Conservation (phyloP, 2,113 vertebrate genomes). For the Camelus dromedarius region DNA sequence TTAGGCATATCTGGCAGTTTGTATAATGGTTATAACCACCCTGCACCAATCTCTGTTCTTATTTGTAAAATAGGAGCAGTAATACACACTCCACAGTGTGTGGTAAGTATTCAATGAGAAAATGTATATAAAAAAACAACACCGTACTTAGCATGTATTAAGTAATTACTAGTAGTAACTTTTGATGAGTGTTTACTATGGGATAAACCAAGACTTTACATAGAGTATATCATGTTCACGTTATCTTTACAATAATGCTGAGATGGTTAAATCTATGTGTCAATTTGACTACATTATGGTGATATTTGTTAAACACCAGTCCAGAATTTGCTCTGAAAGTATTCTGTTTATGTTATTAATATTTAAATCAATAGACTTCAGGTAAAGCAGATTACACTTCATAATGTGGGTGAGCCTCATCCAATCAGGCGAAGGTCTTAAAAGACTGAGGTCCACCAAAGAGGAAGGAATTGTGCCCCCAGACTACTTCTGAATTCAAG, state of each 20-base stretch:
- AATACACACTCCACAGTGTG: background rate
- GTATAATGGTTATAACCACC: background rate
- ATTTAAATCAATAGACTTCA: background rate
- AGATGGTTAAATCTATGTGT: background rate
- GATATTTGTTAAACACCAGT: background rate
- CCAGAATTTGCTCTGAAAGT: background rate
- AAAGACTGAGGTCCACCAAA: background rate
- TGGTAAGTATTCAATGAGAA: background rate
- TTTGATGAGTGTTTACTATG: background rate
- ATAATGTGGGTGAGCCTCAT: background rate
- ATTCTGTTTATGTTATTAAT: background rate
- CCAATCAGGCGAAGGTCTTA: background rate
- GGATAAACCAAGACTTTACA: background rate
- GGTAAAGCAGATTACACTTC: background rate
- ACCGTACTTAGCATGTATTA: background rate
- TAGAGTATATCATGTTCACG: background rate
- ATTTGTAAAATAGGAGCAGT: background rate
- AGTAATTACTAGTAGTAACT: background rate
- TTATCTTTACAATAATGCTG: background rate
- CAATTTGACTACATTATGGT: background rate
- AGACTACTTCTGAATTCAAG: background rate
- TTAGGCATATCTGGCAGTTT: background rate
- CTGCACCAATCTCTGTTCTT: background rate
- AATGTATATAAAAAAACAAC: background rate
- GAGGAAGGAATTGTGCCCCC: background rate